Evolutionary conservation across 2,113 vertebrate genomes (phyloP).

Genomic region (Notechis scutatus): DNA sequence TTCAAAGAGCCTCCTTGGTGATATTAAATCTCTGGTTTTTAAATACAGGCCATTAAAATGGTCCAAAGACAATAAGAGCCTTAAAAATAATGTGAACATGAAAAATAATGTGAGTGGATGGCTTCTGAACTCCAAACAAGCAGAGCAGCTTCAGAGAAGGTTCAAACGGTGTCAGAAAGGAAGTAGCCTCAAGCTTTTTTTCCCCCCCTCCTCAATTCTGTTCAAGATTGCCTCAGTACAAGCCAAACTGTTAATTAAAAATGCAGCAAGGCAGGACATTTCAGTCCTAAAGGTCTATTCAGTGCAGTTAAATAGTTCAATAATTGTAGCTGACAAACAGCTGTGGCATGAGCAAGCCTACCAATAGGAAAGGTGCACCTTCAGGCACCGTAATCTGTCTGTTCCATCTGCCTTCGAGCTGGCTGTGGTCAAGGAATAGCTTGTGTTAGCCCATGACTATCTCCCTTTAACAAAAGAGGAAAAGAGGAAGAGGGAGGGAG

Average conservation of each 20-base stretch:
- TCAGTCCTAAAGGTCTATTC: constrained; percentile 1
- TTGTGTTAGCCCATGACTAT: neutral
- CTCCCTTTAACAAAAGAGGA: neutral
- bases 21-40: neutral
- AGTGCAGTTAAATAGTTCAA: neutral
- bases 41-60: neutral
- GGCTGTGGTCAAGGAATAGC: constrained; percentile 2
- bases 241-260: constrained; percentile 18
- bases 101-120: neutral
- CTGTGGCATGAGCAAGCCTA: neutral
- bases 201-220: neutral
- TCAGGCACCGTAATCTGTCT: constrained; percentile 12
- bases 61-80: neutral
- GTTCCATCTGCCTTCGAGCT: neutral
- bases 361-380: neutral
- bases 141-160: neutral
- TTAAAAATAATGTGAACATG: neutral
- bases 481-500: neutral
- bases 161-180: neutral
- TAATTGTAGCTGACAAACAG: constrained; percentile 26
- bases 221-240: neutral
- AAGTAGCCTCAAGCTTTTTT: neutral
- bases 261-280: constrained; percentile 13
- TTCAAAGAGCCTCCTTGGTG: neutral
- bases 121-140: neutral